phyloP scores from a whole-genome alignment of 2,888 invertebrate genomes.

The Tolmerus cingulatus region DNA sequence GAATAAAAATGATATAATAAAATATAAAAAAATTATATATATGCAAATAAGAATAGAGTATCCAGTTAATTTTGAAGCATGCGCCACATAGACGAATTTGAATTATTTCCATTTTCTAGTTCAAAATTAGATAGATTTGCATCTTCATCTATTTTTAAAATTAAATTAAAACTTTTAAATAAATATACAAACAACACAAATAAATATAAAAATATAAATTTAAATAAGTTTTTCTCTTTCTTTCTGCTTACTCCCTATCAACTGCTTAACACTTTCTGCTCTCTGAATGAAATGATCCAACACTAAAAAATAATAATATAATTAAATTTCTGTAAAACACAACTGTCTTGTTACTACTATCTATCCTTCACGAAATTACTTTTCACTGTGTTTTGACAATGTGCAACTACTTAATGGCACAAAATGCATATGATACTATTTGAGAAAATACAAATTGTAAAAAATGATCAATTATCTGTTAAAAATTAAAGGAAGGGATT shows the following conservation, averaged over 20 bases:
- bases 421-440: background rate
- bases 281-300: conserved; percentile 20
- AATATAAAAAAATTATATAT: background rate
- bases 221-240: background rate
- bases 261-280: conserved; percentile 22
- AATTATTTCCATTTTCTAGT: background rate
- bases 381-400: background rate
- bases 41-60: background rate
- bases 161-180: background rate
- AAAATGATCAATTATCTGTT: background rate
- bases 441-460: background rate
- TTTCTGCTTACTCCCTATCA: background rate
- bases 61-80: conserved; percentile 13
- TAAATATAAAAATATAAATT: background rate
- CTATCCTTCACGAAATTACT: conserved; percentile 12
- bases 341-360: conserved; percentile 32
- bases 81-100: background rate
- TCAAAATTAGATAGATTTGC: background rate
- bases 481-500: conserved; percentile 53
- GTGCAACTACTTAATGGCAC: conserved; percentile 8
- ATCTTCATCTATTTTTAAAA: background rate
- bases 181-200: background rate
- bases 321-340: background rate
- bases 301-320: background rate
- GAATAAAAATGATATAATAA: background rate